Evolutionary conservation across 2,797 vertebrate genomes (phyloP).

Genomic region (Poliocrania exsul): DNA sequence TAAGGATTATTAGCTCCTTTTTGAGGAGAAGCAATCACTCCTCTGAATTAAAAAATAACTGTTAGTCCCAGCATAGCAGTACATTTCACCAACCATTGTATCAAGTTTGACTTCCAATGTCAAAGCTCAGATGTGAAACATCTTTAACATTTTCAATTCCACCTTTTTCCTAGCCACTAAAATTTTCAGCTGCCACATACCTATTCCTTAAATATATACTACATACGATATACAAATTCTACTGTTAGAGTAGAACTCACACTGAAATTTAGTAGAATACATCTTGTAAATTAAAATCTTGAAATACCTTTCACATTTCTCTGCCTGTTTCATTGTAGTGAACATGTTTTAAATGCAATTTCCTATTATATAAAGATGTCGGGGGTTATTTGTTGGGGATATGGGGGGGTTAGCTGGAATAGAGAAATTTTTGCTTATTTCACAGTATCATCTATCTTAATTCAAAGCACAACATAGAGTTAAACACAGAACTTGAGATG

Average conservation of each 20-base stretch:
- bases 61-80: background rate
- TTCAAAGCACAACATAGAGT: background rate
- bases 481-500: background rate
- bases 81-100: background rate
- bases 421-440: background rate
- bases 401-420: background rate
- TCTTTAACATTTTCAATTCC: background rate
- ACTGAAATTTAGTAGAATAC: background rate
- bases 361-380: background rate
- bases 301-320: background rate
- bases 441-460: background rate
- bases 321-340: background rate
- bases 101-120: background rate
- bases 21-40: background rate
- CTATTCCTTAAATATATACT: background rate
- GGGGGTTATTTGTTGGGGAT: too few species aligned
- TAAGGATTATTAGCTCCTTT: constrained; percentile 35
- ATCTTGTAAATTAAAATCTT: background rate
- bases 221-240: background rate
- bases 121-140: background rate
- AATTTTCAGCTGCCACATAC: background rate
- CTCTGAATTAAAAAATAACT: constrained; percentile 39
- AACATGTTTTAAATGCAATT: background rate
- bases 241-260: background rate
- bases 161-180: background rate